A percentile compares a stretch with the other conserved stretches of the same genome.
These are phyloP conservation scores for Pygoscelis antarcticus DNA, from an alignment of 2,113 vertebrate species.

Conservation along the genomic window DNA sequence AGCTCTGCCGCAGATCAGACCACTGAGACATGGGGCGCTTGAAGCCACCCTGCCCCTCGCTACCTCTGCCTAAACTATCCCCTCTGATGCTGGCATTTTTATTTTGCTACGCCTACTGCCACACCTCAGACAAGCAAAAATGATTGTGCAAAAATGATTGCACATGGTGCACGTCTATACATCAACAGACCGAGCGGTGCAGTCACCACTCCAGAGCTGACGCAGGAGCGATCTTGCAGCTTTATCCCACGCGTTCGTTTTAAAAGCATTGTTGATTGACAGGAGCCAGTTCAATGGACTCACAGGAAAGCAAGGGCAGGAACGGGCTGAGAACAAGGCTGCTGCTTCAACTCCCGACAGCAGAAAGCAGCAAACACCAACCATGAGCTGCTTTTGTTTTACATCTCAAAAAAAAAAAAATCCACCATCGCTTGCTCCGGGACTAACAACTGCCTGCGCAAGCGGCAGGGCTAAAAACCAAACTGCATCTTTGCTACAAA, in stretches of 20 bases:
- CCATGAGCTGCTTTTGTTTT: neutral
- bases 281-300: neutral
- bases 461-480: neutral
- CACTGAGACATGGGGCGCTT: accelerated
- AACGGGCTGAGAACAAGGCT: neutral
- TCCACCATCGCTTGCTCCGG: accelerated
- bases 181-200: neutral
- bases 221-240: neutral
- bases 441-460: neutral
- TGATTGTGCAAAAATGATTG: neutral
- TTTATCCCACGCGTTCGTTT: accelerated
- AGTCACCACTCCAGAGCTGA: neutral
- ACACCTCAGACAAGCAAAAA: neutral
- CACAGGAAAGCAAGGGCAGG: neutral
- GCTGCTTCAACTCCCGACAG: neutral
- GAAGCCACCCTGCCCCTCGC: neutral
- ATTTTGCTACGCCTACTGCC: neutral
- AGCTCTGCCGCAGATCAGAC: neutral
- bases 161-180: neutral
- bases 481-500: neutral
- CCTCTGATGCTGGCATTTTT: neutral
- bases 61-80: neutral
- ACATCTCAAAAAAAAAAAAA: neutral
- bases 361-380: neutral
- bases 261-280: neutral